phyloP scores from a whole-genome alignment of 2,888 invertebrate species.

The Plebejus argus region DNA sequence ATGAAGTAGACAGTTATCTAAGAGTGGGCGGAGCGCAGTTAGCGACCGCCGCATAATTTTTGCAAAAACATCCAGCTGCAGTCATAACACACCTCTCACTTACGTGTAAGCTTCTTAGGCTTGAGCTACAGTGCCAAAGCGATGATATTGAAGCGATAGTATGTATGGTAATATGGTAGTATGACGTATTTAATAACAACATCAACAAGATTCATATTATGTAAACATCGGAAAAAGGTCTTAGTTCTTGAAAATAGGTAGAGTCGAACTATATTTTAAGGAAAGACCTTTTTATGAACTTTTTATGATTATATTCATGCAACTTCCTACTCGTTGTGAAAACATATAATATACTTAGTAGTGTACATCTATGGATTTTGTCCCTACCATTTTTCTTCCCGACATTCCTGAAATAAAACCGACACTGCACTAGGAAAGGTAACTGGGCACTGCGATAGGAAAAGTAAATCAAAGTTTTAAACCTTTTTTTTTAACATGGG shows the following conservation, averaged over 20 bases:
- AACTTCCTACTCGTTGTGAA: too few species aligned
- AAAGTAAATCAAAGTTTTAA: background rate
- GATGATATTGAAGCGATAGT: background rate
- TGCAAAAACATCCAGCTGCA: background rate
- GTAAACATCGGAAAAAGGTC: background rate
- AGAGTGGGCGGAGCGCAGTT: slow-evolving; percentile 16
- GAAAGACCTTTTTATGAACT: too few species aligned
- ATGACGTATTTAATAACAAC: background rate
- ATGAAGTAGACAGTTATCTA: slow-evolving; percentile 31
- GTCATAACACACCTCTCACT: background rate
- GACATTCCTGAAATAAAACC: background rate
- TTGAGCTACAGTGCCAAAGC: background rate
- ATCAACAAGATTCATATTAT: too few species aligned
- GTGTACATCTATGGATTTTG: too few species aligned
- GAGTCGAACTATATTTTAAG: background rate
- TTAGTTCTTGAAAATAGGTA: background rate
- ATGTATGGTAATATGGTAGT: background rate
- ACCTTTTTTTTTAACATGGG: too few species aligned
- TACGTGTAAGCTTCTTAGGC: slow-evolving; percentile 11
- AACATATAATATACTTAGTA: too few species aligned
- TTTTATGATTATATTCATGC: too few species aligned
- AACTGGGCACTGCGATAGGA: too few species aligned
- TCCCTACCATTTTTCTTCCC: too few species aligned
- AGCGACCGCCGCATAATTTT: slow-evolving; percentile 28
- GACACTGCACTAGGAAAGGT: too few species aligned